Conservation (phyloP, 2,888 invertebrate species). For the Agrotis segetum region DNA sequence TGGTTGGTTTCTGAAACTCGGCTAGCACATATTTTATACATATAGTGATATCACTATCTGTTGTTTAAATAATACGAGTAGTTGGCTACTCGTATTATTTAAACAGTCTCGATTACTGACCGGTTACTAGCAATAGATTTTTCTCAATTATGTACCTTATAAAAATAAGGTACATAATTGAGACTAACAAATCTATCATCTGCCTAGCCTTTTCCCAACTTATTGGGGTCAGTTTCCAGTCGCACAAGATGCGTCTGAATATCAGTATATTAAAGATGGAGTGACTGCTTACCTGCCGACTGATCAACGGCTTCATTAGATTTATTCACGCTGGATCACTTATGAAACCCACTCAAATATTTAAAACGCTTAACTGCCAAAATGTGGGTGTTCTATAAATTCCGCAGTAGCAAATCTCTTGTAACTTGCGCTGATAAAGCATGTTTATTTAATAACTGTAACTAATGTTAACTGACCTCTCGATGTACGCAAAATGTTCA, state of each 20-base stretch:
- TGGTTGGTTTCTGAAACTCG: neutral
- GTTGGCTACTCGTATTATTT: no score
- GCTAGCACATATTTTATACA: neutral
- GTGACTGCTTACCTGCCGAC: no score
- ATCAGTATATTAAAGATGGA: no score
- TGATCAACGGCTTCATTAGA: no score
- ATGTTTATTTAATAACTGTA: conserved; percentile 48
- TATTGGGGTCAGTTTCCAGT: no score
- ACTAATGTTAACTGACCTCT: conserved; percentile 55
- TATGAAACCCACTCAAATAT: no score
- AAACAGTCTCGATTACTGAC: neutral
- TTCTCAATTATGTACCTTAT: no score
- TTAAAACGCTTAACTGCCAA: neutral
- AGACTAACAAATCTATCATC: neutral
- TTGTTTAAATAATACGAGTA: neutral
- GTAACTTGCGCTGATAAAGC: conserved; percentile 17
- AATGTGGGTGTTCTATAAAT: neutral
- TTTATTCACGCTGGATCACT: no score
- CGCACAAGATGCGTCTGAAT: no score
- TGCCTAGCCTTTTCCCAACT: no score
- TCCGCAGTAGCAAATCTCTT: neutral
- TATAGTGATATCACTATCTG: neutral
- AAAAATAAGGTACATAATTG: neutral
- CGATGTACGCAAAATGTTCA: conserved; percentile 39
- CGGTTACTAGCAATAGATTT: neutral